phyloP scores from a whole-genome alignment of 2,113 vertebrate genomes.

The Sigmodon hispidus region DNA sequence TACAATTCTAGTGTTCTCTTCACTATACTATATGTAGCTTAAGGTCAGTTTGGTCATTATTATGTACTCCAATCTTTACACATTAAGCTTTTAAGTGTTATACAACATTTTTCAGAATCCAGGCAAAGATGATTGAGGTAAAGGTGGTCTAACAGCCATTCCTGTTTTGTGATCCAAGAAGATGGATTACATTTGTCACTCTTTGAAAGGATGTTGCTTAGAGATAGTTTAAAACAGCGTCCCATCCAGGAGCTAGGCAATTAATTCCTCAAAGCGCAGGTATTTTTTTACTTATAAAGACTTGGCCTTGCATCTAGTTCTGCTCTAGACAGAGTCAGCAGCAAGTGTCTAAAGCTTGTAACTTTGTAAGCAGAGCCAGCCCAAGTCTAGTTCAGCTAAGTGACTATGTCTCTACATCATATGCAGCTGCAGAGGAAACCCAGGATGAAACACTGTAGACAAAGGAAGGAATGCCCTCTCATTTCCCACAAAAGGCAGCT shows the following conservation, averaged over 20 bases:
- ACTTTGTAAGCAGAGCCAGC: constrained; percentile 27
- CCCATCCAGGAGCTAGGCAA: constrained; percentile 27
- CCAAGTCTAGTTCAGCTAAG: not conserved
- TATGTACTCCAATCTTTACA: not conserved
- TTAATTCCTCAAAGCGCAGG: constrained; percentile 26
- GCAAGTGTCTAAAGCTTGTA: constrained; percentile 46
- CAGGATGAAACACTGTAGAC: not conserved
- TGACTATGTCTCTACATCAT: not conserved
- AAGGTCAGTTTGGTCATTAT: not conserved
- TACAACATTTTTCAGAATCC: constrained; percentile 41
- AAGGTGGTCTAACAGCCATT: not conserved
- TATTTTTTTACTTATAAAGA: constrained; percentile 26
- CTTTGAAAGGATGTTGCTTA: constrained; percentile 48
- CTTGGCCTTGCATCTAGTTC: constrained; percentile 26
- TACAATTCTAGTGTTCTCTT: constrained; percentile 1
- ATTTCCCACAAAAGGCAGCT: constrained; percentile 45
- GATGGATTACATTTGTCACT: constrained; percentile 29
- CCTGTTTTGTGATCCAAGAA: constrained; percentile 32
- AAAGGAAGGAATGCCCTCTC: constrained; percentile 31
- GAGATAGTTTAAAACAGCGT: constrained; percentile 23
- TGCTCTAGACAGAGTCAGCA: constrained; percentile 30
- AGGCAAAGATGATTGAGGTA: not conserved
- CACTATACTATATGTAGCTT: not conserved
- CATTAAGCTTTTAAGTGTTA: constrained; percentile 46
- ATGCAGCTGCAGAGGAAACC: not conserved